Conservation (phyloP, 2,888 invertebrate genomes). For the Drosophila heteroneura region DNA sequence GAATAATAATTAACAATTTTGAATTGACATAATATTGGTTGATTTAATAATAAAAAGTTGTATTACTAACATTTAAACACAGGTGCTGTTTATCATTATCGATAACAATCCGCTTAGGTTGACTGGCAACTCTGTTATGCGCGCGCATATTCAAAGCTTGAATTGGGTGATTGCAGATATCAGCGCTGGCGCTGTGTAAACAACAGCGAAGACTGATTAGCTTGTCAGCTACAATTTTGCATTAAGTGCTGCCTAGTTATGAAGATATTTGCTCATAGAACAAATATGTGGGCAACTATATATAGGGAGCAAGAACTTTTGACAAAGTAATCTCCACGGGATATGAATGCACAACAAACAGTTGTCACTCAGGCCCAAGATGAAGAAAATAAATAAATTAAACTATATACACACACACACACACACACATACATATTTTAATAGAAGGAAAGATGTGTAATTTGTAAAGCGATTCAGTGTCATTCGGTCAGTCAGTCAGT, state of each 20-base stretch:
- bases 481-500: slow-evolving; percentile 56
- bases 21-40: not conserved
- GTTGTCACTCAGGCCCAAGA: slow-evolving; percentile 26
- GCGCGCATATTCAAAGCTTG: slow-evolving; percentile 42
- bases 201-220: slow-evolving; percentile 23
- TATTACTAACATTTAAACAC: not conserved
- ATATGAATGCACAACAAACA: slow-evolving; percentile 48
- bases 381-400: slow-evolving; percentile 69
- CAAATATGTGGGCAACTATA: slow-evolving; percentile 35
- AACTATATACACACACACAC: slow-evolving; percentile 47
- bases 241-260: slow-evolving; percentile 10
- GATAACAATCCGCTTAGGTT: not conserved
- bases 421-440: slow-evolving; percentile 7
- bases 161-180: slow-evolving; percentile 4
- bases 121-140: not conserved
- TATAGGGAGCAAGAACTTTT: slow-evolving; percentile 33
- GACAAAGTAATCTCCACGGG: slow-evolving; percentile 60
- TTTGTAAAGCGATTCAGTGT: slow-evolving; percentile 53
- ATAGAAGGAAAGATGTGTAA: slow-evolving; percentile 11
- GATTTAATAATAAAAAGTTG: not conserved
- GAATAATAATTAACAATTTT: not conserved
- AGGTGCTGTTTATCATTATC: not conserved
- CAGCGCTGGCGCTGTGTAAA: slow-evolving; percentile 23
- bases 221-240: slow-evolving; percentile 35
- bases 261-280: slow-evolving; percentile 39